Evolutionary conservation across 2,113 vertebrate genomes (phyloP), one percentile per base, ranked within the genome.

Genomic region (Chinchilla lanigera): DNA sequence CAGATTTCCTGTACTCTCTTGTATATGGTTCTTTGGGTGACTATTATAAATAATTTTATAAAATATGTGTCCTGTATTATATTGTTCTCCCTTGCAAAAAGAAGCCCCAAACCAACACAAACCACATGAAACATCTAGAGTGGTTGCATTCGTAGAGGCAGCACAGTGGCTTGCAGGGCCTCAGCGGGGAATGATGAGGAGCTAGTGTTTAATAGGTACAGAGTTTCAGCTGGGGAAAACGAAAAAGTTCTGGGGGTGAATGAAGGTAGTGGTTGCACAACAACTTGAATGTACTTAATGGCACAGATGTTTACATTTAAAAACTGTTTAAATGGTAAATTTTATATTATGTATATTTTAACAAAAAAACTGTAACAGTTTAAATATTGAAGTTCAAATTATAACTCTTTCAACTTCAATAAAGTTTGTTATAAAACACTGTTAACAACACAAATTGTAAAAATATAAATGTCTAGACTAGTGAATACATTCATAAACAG

Each of bases 371-470:
- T 22, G 1, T 88, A 75, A 67, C 26, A 93, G 5, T 67, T 52
- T 47, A 44, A 44, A 75, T 44, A 44, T 14, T 16, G 26, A 77
- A 30, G 73, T 47, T 75, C 22, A 77, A 77, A 16, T 28, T 77
- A 47, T 44, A 71, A 4, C 50, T 77, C 41, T 50, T 77, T 30
- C 26, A 77, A 50, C 13, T 50, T 77, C 38, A 77, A 47, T 30
- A 9, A 20, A 16, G 13, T 50, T 77, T 77, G 10, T 30, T 16
- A 17, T 47, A 77, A 83, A 93, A 95, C 65, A 20, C 1, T 22
- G 1, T 90, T 90, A 78, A 78, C 20, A 92, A 75, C 30, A 65
- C 41, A 93, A 82, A 92, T n/a, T 44, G 52, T 82, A 47, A 92
- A 69, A 84, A 60, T 22, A 71, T 1, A 41, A 9, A 60, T 60